phyloP scores from a whole-genome alignment of 64 coral and sea anemone species.

The Hydrozoanthus tunicans region DNA sequence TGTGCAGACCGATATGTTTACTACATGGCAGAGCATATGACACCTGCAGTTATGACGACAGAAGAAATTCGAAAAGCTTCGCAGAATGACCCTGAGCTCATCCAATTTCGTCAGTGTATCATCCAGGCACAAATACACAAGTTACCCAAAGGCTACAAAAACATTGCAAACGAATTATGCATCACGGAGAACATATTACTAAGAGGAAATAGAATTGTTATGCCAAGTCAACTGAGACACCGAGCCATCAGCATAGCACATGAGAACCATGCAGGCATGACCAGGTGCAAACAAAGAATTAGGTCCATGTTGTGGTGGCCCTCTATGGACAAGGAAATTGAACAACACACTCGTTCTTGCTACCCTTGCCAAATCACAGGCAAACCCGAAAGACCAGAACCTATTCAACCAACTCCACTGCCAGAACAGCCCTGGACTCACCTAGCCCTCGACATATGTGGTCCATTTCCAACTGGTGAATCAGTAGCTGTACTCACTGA shows the following conservation, averaged over 20 bases:
- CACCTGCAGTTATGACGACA: constrained; percentile 55
- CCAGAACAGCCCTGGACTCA: constrained; percentile 36
- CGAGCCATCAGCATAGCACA: constrained; percentile 9
- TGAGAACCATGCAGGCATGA: constrained; percentile 13
- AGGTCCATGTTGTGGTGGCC: not conserved
- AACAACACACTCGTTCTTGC: not conserved
- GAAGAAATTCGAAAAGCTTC: constrained; percentile 51
- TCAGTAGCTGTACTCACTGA: constrained; percentile 41
- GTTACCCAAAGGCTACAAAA: constrained; percentile 28
- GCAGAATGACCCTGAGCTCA: constrained; percentile 27
- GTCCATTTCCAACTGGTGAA: constrained; percentile 58
- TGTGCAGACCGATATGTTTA: constrained; percentile 63
- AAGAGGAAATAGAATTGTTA: constrained; percentile 14
- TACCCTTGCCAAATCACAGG: constrained; percentile 21
- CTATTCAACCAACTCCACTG: constrained; percentile 17
- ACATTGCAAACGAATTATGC: constrained; percentile 37
- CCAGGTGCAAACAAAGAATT: constrained; percentile 16
- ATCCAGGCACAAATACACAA: not conserved
- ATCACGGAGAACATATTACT: constrained; percentile 51
- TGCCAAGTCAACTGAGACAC: constrained; percentile 14
- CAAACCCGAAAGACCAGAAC: constrained; percentile 7
- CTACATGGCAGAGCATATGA: constrained; percentile 27
- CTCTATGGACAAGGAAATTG: not conserved
- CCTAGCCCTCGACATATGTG: constrained; percentile 45
- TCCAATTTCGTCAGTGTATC: not conserved